Evolutionary conservation across 2,888 invertebrate species (phyloP).

Genomic region (Rhingia rostrata): DNA sequence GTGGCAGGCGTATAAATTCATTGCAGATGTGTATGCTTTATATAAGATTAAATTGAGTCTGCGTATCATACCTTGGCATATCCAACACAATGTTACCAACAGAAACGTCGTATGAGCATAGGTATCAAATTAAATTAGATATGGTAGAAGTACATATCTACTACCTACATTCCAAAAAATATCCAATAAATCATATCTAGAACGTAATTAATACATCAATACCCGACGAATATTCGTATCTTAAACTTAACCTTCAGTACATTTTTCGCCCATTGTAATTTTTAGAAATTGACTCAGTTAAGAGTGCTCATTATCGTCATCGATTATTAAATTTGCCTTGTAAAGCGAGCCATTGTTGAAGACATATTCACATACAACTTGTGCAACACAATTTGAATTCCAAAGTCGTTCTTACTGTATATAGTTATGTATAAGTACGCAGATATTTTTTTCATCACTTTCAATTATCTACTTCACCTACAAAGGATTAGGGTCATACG

Average conservation of each 20-base stretch:
- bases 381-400: too few species aligned
- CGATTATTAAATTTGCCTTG: conserved; percentile 44
- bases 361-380: conserved; percentile 10
- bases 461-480: conserved; percentile 5
- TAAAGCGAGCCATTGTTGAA: conserved; percentile 11
- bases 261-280: background rate
- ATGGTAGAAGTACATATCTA: too few species aligned
- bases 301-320: conserved; percentile 33
- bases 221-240: background rate
- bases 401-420: conserved; percentile 11
- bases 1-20: too few species aligned
- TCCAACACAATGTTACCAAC: background rate
- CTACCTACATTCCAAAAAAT: too few species aligned
- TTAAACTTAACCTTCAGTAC: background rate
- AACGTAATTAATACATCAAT: conserved; percentile 33
- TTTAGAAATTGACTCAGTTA: conserved; percentile 20
- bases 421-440: background rate
- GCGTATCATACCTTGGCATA: background rate
- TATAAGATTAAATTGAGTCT: background rate
- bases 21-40: too few species aligned
- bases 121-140: too few species aligned
- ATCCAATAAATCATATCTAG: conserved; percentile 13
- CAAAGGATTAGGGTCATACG: conserved; percentile 13
- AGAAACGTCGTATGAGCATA: background rate
- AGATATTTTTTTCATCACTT: background rate